Base-by-base conservation (phyloP, 2,888 invertebrate species). In the Ornithoptera alexandrae region DNA sequence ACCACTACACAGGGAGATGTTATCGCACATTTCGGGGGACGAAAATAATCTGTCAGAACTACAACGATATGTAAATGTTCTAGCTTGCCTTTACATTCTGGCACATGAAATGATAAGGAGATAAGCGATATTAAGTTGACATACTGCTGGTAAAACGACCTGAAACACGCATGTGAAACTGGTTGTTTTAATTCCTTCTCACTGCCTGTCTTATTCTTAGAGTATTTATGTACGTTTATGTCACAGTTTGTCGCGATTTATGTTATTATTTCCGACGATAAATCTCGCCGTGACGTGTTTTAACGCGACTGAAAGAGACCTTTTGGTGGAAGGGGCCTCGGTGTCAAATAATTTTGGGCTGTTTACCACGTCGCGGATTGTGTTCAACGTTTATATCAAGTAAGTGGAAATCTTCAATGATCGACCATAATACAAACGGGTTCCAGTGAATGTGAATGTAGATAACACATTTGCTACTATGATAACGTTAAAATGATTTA, bases 41-140 rank as follows among this genome's bases (percentile, higher is more conserved):
- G 59, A 70, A 70, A 63, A 62, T 70, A 66, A 62, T 70, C 58
- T 70, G 69, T 70, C 66, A 59, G 36, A 59, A 68, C 59, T 53
- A 60, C 22, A 64, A 61, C 57, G 56, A 64, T 61, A 60, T 65
- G 61, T 4, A 58, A 65, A 69, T 69, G 58, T 50, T 56, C 65
- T 69, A 62, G 69, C 57, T 62, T 56, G 57, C 17, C 22, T 64
- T 63, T 53, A 68, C 22, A 36, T 53, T 61, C 46, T 56, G 60
- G n/a, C 53, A 50, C 59, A 63, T 68, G 36, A 50, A 68, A 63
- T 68, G 68, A 68, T 68, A 68, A 39, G 63, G 57, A 58, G 65
- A 66, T 66, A 69, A 69, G 65, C 5, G 56, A 30, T 61, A 46
- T 66, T 65, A 65, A 50, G 62, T 50, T 62, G 62, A 62, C 36